Percentiles rank a stretch among this genome's conserved stretches.
Evolutionary conservation across 2,888 invertebrate species (phyloP).

Genomic region (Hofmannophila pseudospretella): DNA sequence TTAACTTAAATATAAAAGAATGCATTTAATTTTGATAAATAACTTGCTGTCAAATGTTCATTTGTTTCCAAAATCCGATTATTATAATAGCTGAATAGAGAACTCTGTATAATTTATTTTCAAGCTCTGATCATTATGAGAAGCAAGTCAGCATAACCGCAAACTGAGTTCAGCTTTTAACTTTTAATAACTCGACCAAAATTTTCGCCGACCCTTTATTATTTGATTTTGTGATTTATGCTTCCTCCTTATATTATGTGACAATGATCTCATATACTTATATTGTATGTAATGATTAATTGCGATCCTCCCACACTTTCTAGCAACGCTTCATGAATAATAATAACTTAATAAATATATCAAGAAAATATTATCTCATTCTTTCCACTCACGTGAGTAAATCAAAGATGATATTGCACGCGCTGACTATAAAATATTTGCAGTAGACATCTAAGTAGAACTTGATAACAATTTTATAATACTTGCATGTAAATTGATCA

Average conservation of each 20-base stretch:
- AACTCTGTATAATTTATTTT: slow-evolving; percentile 16
- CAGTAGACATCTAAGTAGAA: too few relatives aligned
- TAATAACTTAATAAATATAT: slow-evolving; percentile 10
- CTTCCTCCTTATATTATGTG: slow-evolving; percentile 13
- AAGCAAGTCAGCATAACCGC: slow-evolving; percentile 20
- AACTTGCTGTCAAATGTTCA: slow-evolving; percentile 1
- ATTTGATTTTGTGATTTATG: slow-evolving; percentile 22
- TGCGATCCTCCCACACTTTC: slow-evolving; percentile 9
- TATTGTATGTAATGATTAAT: slow-evolving; percentile 17
- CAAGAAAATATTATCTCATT: slow-evolving; percentile 6
- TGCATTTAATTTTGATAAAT: too few relatives aligned
- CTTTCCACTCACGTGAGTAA: not conserved
- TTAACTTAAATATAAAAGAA: too few relatives aligned
- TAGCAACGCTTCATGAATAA: slow-evolving; percentile 12
- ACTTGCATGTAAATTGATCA: too few relatives aligned
- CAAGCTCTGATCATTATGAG: slow-evolving; percentile 19
- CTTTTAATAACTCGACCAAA: slow-evolving; percentile 14
- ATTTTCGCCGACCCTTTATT: slow-evolving; percentile 21
- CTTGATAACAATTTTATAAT: too few relatives aligned
- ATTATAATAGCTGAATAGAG: not conserved
- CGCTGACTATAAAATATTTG: too few relatives aligned
- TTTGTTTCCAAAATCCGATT: slow-evolving; percentile 3
- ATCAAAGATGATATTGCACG: not conserved
- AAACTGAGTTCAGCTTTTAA: slow-evolving; percentile 23
- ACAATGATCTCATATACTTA: slow-evolving; percentile 14